Conservation (phyloP, 2,113 vertebrate species). For the Aphelocoma coerulescens region DNA sequence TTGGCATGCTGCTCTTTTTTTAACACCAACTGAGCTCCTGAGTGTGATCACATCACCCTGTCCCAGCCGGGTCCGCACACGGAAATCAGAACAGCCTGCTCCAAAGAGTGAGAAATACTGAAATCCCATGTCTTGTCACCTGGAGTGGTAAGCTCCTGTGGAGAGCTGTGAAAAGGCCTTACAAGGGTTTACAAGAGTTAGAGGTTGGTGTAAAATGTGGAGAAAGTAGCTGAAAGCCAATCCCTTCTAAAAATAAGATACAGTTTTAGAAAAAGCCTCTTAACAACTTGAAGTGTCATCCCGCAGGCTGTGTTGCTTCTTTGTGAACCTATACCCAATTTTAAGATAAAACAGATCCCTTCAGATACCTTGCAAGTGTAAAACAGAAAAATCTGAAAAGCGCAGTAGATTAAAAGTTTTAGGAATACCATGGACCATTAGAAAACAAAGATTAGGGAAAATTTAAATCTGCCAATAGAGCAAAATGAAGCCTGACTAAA, state of each 20-base stretch:
- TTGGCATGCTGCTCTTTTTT: background rate
- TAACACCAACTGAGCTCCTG: background rate
- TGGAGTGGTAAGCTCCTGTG: background rate
- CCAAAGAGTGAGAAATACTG: background rate
- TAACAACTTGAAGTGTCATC: background rate
- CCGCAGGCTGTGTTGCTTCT: background rate
- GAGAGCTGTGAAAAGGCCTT: background rate
- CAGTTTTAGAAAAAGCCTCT: background rate
- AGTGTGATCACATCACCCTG: accelerated
- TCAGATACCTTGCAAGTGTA: background rate
- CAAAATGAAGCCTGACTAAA: background rate
- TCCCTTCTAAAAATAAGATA: background rate
- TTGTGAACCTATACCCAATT: background rate
- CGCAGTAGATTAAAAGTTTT: background rate
- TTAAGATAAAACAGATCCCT: background rate
- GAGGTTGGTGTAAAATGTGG: background rate
- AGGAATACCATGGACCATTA: background rate
- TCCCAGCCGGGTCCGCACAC: background rate
- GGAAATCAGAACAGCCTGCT: background rate
- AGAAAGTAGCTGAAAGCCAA: background rate
- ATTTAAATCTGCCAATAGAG: background rate
- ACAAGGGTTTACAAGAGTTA: background rate
- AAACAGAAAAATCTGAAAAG: background rate
- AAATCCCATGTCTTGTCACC: accelerated
- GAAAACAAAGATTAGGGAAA: background rate